Conservation (phyloP, 2,888 invertebrate genomes). For the Polia nebulosa region DNA sequence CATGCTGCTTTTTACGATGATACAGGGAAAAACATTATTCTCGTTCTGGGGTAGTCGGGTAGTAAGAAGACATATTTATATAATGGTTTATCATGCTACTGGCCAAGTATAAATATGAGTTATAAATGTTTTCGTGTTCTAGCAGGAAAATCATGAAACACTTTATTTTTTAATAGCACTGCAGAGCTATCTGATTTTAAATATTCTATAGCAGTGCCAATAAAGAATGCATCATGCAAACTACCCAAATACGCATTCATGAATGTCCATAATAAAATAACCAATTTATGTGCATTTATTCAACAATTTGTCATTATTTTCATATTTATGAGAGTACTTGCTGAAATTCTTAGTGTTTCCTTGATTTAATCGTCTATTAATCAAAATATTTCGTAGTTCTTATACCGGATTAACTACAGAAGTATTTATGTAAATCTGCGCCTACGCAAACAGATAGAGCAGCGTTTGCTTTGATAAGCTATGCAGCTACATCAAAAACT, state of each 20-base stretch:
- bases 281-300: slow-evolving; percentile 28
- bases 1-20: background rate
- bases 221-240: slow-evolving; percentile 13
- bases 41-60: too few species aligned
- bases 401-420: slow-evolving; percentile 1
- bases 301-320: slow-evolving; percentile 22
- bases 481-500: slow-evolving; percentile 30
- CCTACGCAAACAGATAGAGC: slow-evolving; percentile 45
- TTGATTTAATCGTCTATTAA: slow-evolving; percentile 14
- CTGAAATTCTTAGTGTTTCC: slow-evolving; percentile 9
- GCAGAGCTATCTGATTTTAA: too few species aligned
- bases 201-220: background rate
- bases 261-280: slow-evolving; percentile 17
- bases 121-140: slow-evolving; percentile 1
- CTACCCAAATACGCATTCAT: background rate
- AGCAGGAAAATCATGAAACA: background rate
- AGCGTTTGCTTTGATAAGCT: slow-evolving; percentile 23
- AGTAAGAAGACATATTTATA: background rate
- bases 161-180: too few species aligned
- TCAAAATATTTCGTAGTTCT: slow-evolving; percentile 11
- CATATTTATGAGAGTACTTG: background rate
- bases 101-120: background rate
- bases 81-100: background rate
- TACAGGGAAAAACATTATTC: too few species aligned
- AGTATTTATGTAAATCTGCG: slow-evolving; percentile 17